Percentiles rank a stretch among this genome's conserved stretches.
These are phyloP conservation scores for Drosophila putrida DNA, from an alignment of 2,888 invertebrate species.

Conservation along the genomic window DNA sequence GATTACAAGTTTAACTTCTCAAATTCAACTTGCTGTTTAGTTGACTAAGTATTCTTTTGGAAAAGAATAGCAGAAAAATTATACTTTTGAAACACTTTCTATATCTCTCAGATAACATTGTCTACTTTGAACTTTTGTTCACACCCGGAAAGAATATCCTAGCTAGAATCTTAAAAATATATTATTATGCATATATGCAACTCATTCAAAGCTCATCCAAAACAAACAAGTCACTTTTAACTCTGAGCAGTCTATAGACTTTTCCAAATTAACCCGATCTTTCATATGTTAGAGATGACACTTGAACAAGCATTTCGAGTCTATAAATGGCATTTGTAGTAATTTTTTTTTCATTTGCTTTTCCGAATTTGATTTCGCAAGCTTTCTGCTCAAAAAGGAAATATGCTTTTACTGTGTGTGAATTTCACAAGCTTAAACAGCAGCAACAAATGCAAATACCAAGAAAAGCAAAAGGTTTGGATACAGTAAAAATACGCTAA, in stretches of 20 bases:
- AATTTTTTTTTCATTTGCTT: slow-evolving; percentile 8
- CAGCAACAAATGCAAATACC: slow-evolving; percentile 29
- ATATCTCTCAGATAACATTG: not conserved
- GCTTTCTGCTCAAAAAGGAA: slow-evolving; percentile 57
- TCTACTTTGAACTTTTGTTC: not conserved
- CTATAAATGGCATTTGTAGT: slow-evolving; percentile 36
- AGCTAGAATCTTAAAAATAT: not conserved
- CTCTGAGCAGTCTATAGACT: not conserved
- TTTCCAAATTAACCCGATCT: not conserved
- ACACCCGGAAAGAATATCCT: not conserved
- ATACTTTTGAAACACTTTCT: not conserved
- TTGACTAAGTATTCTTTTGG: too few species aligned
- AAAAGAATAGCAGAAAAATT: too few species aligned
- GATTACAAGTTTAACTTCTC: too few species aligned
- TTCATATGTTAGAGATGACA: slow-evolving; percentile 7
- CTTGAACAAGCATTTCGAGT: slow-evolving; percentile 26
- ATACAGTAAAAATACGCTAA: slow-evolving; percentile 34
- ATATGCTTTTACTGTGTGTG: slow-evolving; percentile 45
- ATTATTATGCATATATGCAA: not conserved
- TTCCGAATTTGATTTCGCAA: slow-evolving; percentile 26
- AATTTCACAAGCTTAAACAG: slow-evolving; percentile 27
- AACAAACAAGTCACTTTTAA: not conserved
- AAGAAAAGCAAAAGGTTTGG: slow-evolving; percentile 40
- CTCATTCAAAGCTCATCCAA: not conserved
- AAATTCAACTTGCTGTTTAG: too few species aligned